Base-by-base conservation (phyloP, 2,888 invertebrate species). In the Shargacucullia verbasci region DNA sequence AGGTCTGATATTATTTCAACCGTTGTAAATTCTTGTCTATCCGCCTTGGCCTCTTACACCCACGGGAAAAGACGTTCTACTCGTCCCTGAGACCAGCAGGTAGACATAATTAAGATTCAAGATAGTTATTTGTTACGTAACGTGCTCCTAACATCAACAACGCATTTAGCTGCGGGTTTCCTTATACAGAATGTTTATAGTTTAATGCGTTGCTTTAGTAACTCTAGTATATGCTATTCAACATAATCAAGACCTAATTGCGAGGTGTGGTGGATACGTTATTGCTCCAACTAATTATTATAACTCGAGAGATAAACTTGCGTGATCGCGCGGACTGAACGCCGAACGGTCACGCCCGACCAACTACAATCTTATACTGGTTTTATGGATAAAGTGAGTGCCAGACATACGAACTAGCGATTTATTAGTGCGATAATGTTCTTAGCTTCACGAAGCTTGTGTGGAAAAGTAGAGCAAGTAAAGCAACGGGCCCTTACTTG, bases 201-300 rank as follows among this genome's bases (percentile, higher is more conserved):
- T 20, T 78, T 74, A 75, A 73, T 79, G 64, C 73, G 70, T 56
- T 66, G 55, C 63, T 67, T 59, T 77, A 71, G 73, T 77, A 73
- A 67, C 65, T 52, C 38, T 13, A 46, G 67, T 46, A 66, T 77
- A 84, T 78, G 75, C 73, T 79, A 80, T 81, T 79, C 79, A n/a
- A 81, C 78, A 84, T 85, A 87, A 88, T 86, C 80, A 78, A 82
- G 77, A 77, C 74, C 82, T 89, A 88, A 89, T 88, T 86, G 85
- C 84, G 66, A 85, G 87, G 86, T 86, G 88, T 86, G 87, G 86
- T 82, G 45, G 59, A 66, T 79, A 82, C 78, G 78, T 82, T 84
- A 86, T 84, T 81, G 78, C 82, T 76, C 39, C 9, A 56, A 49
- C 71, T 68, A 68, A 68, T 68, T 68, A 68, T 56, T 65, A 43